phyloP scores from a whole-genome alignment of 2,113 vertebrate species.

The Corynorhinus townsendii region DNA sequence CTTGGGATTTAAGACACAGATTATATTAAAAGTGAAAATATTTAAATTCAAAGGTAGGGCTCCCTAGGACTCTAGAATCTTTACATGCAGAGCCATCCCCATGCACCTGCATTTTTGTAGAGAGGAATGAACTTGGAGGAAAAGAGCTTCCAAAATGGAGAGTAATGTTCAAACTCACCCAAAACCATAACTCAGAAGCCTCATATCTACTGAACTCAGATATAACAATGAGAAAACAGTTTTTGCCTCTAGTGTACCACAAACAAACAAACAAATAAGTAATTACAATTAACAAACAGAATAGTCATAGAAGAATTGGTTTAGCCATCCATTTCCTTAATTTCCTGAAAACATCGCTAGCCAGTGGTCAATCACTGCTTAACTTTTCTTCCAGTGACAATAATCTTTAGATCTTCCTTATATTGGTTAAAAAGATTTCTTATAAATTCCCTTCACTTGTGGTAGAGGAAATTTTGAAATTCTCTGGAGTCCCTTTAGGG shows the following conservation, averaged over 20 bases:
- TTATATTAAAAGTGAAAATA: slow-evolving; percentile 70
- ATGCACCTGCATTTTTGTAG: not conserved
- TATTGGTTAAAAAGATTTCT: not conserved
- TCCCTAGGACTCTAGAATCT: not conserved
- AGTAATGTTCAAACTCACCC: not conserved
- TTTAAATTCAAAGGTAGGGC: slow-evolving; percentile 49
- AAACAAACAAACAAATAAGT: not conserved
- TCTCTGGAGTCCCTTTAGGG: not conserved
- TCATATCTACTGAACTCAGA: not conserved
- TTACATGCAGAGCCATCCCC: not conserved
- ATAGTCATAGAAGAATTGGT: not conserved
- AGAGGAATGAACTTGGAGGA: not conserved
- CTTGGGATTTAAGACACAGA: slow-evolving; percentile 63
- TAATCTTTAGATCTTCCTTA: not conserved
- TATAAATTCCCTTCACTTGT: not conserved
- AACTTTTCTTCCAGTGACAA: not conserved
- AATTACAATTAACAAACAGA: not conserved
- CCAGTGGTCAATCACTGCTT: not conserved
- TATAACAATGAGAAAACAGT: not conserved
- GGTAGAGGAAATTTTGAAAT: not conserved
- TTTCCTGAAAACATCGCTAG: not conserved
- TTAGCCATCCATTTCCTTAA: not conserved
- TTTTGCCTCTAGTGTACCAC: not conserved
- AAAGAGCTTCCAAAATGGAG: not conserved
- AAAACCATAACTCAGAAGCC: not conserved